Percentiles rank a stretch among this genome's conserved stretches.
Conservation (phyloP, 2,113 vertebrate genomes). For the Laterallus jamaicensis region DNA sequence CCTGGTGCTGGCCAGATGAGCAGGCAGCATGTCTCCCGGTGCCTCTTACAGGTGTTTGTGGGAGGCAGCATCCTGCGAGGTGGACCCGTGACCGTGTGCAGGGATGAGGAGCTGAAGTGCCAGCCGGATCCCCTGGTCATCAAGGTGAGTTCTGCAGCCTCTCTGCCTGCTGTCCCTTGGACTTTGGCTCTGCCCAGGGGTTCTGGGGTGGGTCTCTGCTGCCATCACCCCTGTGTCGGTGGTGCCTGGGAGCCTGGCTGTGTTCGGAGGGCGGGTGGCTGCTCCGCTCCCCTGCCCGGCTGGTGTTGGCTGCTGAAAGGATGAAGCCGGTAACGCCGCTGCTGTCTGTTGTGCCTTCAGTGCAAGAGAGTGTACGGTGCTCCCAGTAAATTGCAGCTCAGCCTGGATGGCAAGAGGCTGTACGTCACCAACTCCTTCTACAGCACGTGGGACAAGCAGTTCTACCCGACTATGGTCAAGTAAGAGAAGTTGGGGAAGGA, state of each 20-base stretch:
- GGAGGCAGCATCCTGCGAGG: constrained; percentile 86
- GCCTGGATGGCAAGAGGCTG: constrained; percentile 88
- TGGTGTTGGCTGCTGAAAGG: background rate
- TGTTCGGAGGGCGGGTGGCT: background rate
- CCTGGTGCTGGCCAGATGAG: fast-evolving
- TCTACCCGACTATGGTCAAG: constrained; percentile 88
- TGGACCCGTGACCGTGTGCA: constrained; percentile 81
- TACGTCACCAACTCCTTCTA: constrained; percentile 90
- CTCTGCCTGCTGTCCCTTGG: background rate
- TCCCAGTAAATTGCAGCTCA: constrained; percentile 91
- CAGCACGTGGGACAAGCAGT: constrained; percentile 94
- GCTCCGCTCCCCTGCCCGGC: background rate
- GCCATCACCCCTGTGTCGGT: no score
- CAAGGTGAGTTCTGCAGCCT: constrained; percentile 73
- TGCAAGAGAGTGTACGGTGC: constrained; percentile 82
- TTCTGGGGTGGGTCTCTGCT: background rate
- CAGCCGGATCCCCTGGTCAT: constrained; percentile 85
- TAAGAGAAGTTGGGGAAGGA: constrained; percentile 29
- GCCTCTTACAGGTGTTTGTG: constrained; percentile 84
- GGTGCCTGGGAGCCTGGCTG: background rate
- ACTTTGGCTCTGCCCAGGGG: background rate
- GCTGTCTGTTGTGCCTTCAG: constrained; percentile 60
- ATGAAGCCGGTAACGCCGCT: background rate
- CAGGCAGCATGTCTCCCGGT: fast-evolving
- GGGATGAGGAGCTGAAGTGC: constrained; percentile 83